These are phyloP conservation scores for Ifrita kowaldi DNA, from an alignment of 2,113 vertebrate genomes.

Conservation along the genomic window DNA sequence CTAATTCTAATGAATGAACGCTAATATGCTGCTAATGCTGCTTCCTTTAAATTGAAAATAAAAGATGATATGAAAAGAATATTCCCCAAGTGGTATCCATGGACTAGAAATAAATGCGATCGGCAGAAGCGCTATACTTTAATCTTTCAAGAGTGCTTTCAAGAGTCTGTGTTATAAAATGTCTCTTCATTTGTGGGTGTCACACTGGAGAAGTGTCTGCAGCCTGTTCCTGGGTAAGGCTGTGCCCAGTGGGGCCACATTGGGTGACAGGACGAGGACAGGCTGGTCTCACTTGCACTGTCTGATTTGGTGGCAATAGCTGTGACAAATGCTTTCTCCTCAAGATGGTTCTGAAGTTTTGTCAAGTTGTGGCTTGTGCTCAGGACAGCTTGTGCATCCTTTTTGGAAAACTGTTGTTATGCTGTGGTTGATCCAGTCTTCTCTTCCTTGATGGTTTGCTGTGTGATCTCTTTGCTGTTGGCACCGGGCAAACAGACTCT, in stretches of 20 bases:
- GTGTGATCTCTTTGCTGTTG: not conserved
- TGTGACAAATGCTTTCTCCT: not conserved
- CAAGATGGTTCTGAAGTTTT: not conserved
- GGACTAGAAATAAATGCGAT: not conserved
- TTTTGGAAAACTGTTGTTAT: not conserved
- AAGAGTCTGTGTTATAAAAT: not conserved
- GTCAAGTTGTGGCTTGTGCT: not conserved
- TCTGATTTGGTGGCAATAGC: not conserved
- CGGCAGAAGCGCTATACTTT: not conserved
- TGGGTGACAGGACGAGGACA: not conserved
- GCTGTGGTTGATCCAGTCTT: not conserved
- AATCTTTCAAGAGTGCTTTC: not conserved
- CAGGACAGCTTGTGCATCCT: not conserved
- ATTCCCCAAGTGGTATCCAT: not conserved
- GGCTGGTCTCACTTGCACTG: not conserved
- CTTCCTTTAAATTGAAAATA: not conserved
- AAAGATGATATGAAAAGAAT: not conserved
- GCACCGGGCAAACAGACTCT: not conserved
- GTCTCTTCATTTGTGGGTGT: not conserved
- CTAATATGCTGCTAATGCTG: not conserved
- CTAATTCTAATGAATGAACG: not conserved
- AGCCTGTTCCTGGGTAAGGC: not conserved
- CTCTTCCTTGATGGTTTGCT: not conserved
- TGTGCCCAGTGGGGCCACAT: accelerated
- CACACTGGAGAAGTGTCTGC: not conserved